Conservation (phyloP, 2,888 invertebrate genomes). For the Pollenia griseotomentosa region DNA sequence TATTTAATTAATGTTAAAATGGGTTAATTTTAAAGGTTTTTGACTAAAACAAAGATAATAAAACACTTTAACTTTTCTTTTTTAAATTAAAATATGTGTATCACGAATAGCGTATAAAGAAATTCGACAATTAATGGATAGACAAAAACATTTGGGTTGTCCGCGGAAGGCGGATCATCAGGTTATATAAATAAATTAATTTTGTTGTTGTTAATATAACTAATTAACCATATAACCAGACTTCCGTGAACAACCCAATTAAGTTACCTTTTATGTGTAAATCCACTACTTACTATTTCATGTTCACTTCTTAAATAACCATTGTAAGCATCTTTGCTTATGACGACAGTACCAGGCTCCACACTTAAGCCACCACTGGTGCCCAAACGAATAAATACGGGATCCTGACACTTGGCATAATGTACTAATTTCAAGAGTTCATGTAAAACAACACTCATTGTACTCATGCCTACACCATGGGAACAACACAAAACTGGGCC, state of each 20-base stretch:
- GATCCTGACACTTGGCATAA: constrained; percentile 94
- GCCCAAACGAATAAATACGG: constrained; percentile 95
- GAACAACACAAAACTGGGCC: constrained; percentile 83
- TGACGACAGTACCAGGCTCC: constrained; percentile 95
- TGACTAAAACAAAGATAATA: no score
- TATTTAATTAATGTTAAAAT: no score
- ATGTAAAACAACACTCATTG: constrained; percentile 97
- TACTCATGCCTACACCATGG: constrained; percentile 99
- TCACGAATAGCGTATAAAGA: no score
- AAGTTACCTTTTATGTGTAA: neutral
- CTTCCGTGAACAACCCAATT: neutral
- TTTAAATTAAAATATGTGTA: no score
- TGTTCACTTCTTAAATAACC: constrained; percentile 91
- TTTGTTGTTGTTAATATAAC: no score
- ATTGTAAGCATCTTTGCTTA: constrained; percentile 95
- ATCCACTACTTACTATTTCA: constrained; percentile 88
- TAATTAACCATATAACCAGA: neutral
- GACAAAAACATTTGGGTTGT: no score
- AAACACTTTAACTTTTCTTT: no score
- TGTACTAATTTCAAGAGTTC: constrained; percentile 97
- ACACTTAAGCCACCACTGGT: constrained; percentile 97
- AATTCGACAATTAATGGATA: no score
- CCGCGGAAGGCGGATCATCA: no score
- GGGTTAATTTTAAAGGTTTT: no score
- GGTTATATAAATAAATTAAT: no score